Evolutionary conservation across 2,888 invertebrate species (phyloP).

Genomic region (Oegoconia quadripuncta): DNA sequence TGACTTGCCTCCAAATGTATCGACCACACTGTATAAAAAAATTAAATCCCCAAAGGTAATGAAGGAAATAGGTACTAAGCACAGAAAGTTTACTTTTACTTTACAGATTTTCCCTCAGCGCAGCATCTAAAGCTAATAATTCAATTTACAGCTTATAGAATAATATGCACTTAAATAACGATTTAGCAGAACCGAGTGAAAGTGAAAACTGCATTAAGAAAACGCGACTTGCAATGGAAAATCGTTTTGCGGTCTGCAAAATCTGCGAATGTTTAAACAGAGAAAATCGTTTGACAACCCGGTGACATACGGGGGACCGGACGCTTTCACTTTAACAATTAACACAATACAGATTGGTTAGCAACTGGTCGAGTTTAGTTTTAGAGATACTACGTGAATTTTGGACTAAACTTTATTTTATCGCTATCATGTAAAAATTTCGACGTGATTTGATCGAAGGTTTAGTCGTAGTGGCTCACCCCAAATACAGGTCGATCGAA

Average conservation of each 20-base stretch:
- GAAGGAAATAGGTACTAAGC: too few relatives aligned
- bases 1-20: too few relatives aligned
- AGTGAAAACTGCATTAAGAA: conserved; percentile 43
- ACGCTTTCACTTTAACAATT: conserved; percentile 17
- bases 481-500: too few relatives aligned
- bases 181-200: conserved; percentile 26
- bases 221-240: conserved; percentile 35
- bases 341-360: not conserved
- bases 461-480: too few relatives aligned
- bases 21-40: too few relatives aligned
- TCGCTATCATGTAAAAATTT: too few relatives aligned
- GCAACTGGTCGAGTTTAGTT: not conserved
- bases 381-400: conserved; percentile 7
- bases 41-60: too few relatives aligned
- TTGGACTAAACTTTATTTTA: too few relatives aligned
- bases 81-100: too few relatives aligned
- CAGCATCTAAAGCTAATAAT: too few relatives aligned
- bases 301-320: conserved; percentile 4
- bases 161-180: not conserved
- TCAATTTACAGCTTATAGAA: not conserved
- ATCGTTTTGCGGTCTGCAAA: conserved; percentile 35
- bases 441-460: too few relatives aligned
- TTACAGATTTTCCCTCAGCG: too few relatives aligned
- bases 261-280: conserved; percentile 32
- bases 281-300: conserved; percentile 27